Base-by-base conservation (phyloP, 1,140 invertebrate species). In the Procambarus clarkii region DNA sequence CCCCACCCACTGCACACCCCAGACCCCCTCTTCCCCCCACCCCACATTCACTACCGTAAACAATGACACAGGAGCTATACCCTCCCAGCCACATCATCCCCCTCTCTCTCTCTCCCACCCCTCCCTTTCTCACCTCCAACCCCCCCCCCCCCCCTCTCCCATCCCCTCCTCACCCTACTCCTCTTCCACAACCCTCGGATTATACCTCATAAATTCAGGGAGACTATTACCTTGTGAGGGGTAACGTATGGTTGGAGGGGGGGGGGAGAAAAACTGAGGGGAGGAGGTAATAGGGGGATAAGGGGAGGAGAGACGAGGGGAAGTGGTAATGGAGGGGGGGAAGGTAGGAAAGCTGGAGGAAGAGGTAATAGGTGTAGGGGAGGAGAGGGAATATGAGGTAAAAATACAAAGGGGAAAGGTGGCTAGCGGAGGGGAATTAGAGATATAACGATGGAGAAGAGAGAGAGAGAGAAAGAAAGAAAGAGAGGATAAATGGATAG, bases 121-220 rank as follows among this genome's bases (percentile, higher is more conserved):
- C 44, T 44, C 46, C 78, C 54, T 50, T 18, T 5, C 24, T 13
- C 45, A 15, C 78, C 78, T 11, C 8, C 7, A 45, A 7, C 54
- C 54, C 58, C 9, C 24, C 82, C 24, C 45, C 82, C 1, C 58
- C 60, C 24, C 82, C 82, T 21, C 48, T 3, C 45, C 74, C 84
- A 15, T 24, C 24, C 82, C 46, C 69, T 8, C 21, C 45, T 64
- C 60, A 60, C 50, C 80, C 50, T 50, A 15, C 78, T 50, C 24
- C 58, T 74, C 58, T 74, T n/a, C n/a, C n/a, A n/a, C 34, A 50
- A 46, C 83, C 83, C 45, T 24, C 71, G 58, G 83, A 76, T 76
- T 86, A 86, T 86, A 86, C 64, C 64, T 54, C 83, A 86, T 86
- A 86, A 86, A 86, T 86, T 86, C 76, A 45, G 69, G 24, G 69